These are phyloP conservation scores for Pipa parva DNA, from an alignment of 2,113 vertebrate genomes.

Conservation along the genomic window DNA sequence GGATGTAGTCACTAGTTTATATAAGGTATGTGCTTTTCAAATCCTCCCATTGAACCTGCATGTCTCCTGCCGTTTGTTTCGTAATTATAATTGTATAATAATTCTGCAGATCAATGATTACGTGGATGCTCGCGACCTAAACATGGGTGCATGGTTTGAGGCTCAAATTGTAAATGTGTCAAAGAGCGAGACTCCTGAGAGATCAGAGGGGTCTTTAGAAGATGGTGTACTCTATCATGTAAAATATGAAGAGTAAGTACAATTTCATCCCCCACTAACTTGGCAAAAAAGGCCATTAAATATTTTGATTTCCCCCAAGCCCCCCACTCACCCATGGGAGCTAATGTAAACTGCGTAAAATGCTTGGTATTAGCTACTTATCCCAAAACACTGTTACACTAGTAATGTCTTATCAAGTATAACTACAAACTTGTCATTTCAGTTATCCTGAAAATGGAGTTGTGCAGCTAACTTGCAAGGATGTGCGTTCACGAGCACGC, in stretches of 20 bases:
- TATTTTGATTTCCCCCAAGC: too few relatives aligned
- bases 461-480: slow-evolving; percentile 68
- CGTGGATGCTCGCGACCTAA: slow-evolving; percentile 85
- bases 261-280: too few relatives aligned
- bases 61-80: too few relatives aligned
- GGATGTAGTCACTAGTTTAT: slow-evolving; percentile 73
- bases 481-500: slow-evolving; percentile 82
- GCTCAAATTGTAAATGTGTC: slow-evolving; percentile 81
- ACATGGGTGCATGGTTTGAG: slow-evolving; percentile 96
- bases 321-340: too few relatives aligned
- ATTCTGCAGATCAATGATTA: slow-evolving; percentile 77
- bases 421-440: too few relatives aligned
- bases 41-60: too few relatives aligned
- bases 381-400: too few relatives aligned
- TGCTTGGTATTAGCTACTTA: too few relatives aligned
- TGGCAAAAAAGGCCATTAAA: too few relatives aligned
- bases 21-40: slow-evolving; percentile 72
- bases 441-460: slow-evolving; percentile 92
- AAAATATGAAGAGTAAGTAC: slow-evolving; percentile 92
- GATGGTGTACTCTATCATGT: slow-evolving; percentile 80
- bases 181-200: slow-evolving; percentile 48
- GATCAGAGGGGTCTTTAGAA: slow-evolving; percentile 36
- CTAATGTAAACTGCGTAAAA: too few relatives aligned
- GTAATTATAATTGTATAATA: too few relatives aligned
- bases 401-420: too few relatives aligned